A percentile compares a stretch with the other conserved stretches of the same genome.
These are phyloP conservation scores for Axinella damicornis DNA, from an alignment of 37 sponge, comb jelly and placozoan genomes.

Conservation along the genomic window DNA sequence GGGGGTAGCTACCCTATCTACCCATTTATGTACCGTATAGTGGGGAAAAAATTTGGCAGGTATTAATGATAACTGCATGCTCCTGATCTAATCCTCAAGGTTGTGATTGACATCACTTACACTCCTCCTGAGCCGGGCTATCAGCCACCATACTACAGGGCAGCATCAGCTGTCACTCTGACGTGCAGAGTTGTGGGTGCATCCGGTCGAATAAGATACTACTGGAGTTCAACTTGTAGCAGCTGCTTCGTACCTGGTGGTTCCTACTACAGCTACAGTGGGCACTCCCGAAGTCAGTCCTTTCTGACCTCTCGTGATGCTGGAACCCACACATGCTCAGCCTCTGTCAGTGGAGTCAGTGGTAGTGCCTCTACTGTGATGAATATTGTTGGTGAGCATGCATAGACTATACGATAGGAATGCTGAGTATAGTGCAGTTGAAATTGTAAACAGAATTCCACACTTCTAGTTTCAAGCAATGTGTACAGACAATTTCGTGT, in stretches of 20 bases:
- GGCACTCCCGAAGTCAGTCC: neutral
- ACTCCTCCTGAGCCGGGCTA: neutral
- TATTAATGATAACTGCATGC: too few relatives aligned
- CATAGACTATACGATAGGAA: neutral
- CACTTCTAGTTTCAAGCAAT: too few relatives aligned
- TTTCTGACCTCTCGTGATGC: constrained; percentile 10
- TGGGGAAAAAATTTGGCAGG: too few relatives aligned
- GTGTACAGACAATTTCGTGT: too few relatives aligned
- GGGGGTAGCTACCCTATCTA: too few relatives aligned
- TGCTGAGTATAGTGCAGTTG: too few relatives aligned
- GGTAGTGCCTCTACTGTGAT: constrained; percentile 9
- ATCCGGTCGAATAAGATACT: neutral
- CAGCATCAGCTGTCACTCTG: constrained; percentile 12
- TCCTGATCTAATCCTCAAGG: constrained; percentile 1
- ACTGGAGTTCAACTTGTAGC: constrained; percentile 12
- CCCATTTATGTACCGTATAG: too few relatives aligned
- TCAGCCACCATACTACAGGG: constrained; percentile 21
- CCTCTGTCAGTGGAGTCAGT: constrained; percentile 1
- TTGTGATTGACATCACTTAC: constrained; percentile 15
- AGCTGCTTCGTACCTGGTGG: constrained; percentile 12
- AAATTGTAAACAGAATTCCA: too few relatives aligned
- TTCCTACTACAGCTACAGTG: neutral
- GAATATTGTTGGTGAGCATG: constrained; percentile 5
- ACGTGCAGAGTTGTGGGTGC: constrained; percentile 10
- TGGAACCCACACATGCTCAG: constrained; percentile 25